Evolutionary conservation across 2,888 invertebrate genomes (phyloP).

Genomic region (Leucophora obtusa): DNA sequence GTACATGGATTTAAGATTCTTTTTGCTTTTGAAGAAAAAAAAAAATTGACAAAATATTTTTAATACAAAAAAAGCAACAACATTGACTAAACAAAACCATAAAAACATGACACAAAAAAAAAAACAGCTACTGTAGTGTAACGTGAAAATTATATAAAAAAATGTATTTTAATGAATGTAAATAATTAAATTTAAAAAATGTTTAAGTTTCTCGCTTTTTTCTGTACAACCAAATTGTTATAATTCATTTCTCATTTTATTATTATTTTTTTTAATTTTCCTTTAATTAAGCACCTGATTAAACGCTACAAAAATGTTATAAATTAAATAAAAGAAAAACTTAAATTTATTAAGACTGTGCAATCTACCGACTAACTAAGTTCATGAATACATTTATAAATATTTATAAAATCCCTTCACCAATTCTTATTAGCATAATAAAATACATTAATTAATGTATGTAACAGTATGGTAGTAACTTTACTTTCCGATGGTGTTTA

Average conservation of each 20-base stretch:
- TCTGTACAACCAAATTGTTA: neutral
- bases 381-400: neutral
- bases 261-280: neutral
- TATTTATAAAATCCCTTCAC: neutral
- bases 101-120: neutral
- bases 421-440: neutral
- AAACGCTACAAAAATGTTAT: neutral
- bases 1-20: conserved; percentile 1
- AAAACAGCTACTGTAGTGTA: neutral
- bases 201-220: no score
- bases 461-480: neutral
- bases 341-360: neutral
- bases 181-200: conserved; percentile 1
- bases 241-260: no score
- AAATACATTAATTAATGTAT: neutral
- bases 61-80: neutral
- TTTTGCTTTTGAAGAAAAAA: neutral
- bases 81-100: neutral
- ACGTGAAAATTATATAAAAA: no score
- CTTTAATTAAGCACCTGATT: neutral
- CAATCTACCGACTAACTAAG: neutral
- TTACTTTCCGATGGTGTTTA: neutral
- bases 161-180: conserved; percentile 9
- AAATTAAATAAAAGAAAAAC: neutral
- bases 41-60: conserved; percentile 7